phyloP scores from a whole-genome alignment of 2,113 vertebrate species.

The Pelecanoides urinatrix region DNA sequence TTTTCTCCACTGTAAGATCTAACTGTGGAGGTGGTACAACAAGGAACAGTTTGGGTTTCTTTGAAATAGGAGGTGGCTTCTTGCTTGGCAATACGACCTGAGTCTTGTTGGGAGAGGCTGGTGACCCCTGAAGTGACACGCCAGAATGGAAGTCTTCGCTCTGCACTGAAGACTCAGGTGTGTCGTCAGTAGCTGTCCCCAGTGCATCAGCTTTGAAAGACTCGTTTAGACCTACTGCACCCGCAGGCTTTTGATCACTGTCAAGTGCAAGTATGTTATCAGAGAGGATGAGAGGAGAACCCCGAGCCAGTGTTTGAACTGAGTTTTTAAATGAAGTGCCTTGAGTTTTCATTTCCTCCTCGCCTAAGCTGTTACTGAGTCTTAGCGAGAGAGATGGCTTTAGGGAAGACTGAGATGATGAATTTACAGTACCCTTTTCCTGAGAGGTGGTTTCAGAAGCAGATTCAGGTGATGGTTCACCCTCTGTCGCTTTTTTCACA shows the following conservation, averaged over 20 bases:
- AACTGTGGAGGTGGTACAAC: conserved; percentile 76
- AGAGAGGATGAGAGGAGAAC: conserved; percentile 35
- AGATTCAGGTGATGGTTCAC: background rate
- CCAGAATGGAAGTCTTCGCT: background rate
- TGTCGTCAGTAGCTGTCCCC: background rate
- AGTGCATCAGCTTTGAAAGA: background rate
- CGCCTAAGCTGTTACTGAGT: conserved; percentile 64
- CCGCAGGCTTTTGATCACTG: background rate
- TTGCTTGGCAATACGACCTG: conserved; percentile 75
- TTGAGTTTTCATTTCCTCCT: conserved; percentile 70
- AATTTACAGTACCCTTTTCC: conserved; percentile 63
- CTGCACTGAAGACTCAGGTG: background rate
- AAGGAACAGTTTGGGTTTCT: conserved; percentile 89
- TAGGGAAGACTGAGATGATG: conserved; percentile 41
- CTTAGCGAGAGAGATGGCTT: conserved; percentile 73
- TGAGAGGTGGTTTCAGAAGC: conserved; percentile 63
- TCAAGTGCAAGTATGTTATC: background rate
- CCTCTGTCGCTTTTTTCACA: conserved; percentile 73
- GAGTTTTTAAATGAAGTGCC: conserved; percentile 69
- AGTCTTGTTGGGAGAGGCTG: conserved; percentile 40
- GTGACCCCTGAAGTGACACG: background rate
- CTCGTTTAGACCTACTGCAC: background rate
- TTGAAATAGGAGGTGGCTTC: conserved; percentile 87
- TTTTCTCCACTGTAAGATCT: conserved; percentile 68
- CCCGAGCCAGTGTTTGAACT: conserved; percentile 62